Evolutionary conservation across 2,888 invertebrate genomes (phyloP), one percentile per base, ranked within the genome.

Genomic region (Julus scanicus): DNA sequence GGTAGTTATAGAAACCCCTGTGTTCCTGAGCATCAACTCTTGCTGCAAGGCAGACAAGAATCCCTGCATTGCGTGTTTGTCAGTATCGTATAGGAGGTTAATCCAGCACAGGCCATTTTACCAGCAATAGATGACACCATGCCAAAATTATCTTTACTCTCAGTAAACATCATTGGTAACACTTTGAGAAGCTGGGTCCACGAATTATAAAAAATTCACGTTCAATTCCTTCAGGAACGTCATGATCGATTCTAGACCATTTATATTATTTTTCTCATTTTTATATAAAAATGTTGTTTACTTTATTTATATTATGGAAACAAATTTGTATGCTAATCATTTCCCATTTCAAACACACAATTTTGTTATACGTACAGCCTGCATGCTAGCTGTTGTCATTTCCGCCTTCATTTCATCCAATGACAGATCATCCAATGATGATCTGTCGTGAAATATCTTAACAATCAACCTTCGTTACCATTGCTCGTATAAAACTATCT

Each of bases 131-230:
- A 92, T 0, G 91, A 91, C 63, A 91, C 90, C 4, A 91, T 91
- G 8, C 92, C 90, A 48, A 92, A 90, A 87, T 88, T 88, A 15
- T 92, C 92, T 6, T 89, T 89, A 88, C 89, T 90, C 20, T 90
- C 88, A 88, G 90, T 90, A 11, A 92, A 90, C 29, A 90, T 89
- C 80, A 29, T 29, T 29, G 91, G 91, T 89, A 91, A 87, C 8
- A 91, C 90, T 84, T 84, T 91, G 90, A 3, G 92, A 91, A 2
- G 92, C 90, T 39, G 92, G 90, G 89, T 91, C 90, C 17, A 92
- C 91, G 89, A 91, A 92, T 0, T 92, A 91, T 84, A 90, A 89
- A 90, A 91, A 91, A 90, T 92, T 92, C 44, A 92, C 90, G 49
- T 91, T 91, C 9, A 91, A 44, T 17, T 44, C 49, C 20, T 49